Evolutionary conservation across 2,888 invertebrate species (phyloP), one percentile per base, ranked within the genome.

Genomic region (Hypsopygia costalis): DNA sequence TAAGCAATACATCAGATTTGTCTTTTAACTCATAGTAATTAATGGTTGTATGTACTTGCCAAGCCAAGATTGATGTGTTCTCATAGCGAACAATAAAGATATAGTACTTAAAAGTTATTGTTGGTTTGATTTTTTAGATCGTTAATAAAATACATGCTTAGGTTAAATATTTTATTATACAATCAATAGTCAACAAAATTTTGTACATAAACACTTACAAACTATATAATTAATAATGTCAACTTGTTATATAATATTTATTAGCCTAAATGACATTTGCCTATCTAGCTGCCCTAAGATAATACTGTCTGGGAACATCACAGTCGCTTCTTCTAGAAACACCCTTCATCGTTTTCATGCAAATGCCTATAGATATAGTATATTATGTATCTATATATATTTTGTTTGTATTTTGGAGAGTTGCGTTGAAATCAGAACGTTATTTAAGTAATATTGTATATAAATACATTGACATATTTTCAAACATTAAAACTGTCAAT

Each of bases 271-370:
- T 36, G 37, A 31, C 32, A 43, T 47, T 22, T 42, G 37, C 51
- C 37, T 65, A 66, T 48, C 58, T 69, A 66, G 53, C 55, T 65
- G 62, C 56, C 46, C 41, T 62, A 56, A 44, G 47, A 50, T 80
- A 82, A 81, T 81, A 81, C 79, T 81, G 72, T 67, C 65, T 68
- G 77, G 68, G 71, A 81, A 80, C 78, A 81, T 81, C 80, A 82
- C 80, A 78, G 68, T 69, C 55, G 49, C 62, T 69, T 68, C 69
- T 16, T 16, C 16, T 16, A 16, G 16, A 62, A 67, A 69, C 65
- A 47, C 59, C 57, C 48, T 20, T 21, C 36, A 10, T 8, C 3
- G 29, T 30, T 29, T 29, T 30, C 29, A 20, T 21, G 10, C 16
- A 36, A 35, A 20, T 28, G 12, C n/a, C n/a, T n/a, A n/a, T n/a